Percentiles rank a stretch among this genome's conserved stretches.
These are phyloP conservation scores for Patagioenas fasciata DNA, from an alignment of 2,113 vertebrate species.

Conservation along the genomic window DNA sequence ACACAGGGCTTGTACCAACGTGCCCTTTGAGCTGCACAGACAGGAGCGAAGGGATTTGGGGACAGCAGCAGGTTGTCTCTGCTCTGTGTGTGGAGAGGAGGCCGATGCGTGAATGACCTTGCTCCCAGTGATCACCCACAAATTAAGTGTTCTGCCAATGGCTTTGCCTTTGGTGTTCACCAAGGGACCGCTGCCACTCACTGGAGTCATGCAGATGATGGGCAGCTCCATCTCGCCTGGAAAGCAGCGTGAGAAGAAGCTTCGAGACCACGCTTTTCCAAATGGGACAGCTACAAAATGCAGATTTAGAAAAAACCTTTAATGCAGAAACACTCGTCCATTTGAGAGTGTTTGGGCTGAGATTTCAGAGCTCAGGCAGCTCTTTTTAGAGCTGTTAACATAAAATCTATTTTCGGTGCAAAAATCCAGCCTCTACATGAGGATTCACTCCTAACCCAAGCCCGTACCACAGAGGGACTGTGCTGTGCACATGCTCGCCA, in stretches of 20 bases:
- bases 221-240: neutral
- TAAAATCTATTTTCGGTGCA: neutral
- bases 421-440: neutral
- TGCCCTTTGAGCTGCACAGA: neutral
- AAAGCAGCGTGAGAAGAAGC: neutral
- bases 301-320: neutral
- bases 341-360: neutral
- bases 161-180: neutral
- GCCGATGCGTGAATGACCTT: neutral
- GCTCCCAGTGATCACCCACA: neutral
- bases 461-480: neutral
- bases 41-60: neutral
- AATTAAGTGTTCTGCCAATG: neutral
- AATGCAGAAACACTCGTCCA: neutral
- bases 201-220: rapidly evolving
- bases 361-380: neutral
- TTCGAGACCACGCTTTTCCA: neutral
- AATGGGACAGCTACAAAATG: neutral
- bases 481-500: neutral
- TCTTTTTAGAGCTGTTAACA: neutral
- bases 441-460: neutral
- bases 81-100: neutral
- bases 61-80: neutral
- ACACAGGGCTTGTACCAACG: rapidly evolving
- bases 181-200: neutral